These are phyloP conservation scores for Furcula furcula DNA, from an alignment of 2,888 invertebrate species.

Conservation along the genomic window DNA sequence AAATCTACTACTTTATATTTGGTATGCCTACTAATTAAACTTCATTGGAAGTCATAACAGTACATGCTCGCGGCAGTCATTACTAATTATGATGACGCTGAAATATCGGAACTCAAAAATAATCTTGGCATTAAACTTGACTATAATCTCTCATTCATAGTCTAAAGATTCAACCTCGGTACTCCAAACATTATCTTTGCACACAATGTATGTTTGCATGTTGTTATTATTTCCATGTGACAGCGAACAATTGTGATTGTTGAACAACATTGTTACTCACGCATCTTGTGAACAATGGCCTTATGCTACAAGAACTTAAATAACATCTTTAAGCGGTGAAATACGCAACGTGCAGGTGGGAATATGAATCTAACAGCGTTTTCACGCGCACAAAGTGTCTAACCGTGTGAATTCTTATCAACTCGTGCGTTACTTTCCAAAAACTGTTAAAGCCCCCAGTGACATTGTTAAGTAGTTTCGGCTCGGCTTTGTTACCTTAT, in stretches of 20 bases:
- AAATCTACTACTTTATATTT: too few relatives aligned
- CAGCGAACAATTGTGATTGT: constrained; percentile 24
- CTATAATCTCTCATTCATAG: too few relatives aligned
- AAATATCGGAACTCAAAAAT: too few relatives aligned
- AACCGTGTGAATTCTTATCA: constrained; percentile 42
- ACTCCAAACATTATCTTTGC: not conserved
- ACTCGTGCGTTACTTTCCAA: constrained; percentile 40
- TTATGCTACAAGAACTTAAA: constrained; percentile 28
- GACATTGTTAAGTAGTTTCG: constrained; percentile 14
- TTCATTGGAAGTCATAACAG: too few relatives aligned
- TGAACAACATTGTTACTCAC: constrained; percentile 27
- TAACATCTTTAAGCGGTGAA: constrained; percentile 24
- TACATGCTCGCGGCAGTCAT: too few relatives aligned
- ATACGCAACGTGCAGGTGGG: constrained; percentile 36
- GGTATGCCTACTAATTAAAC: too few relatives aligned
- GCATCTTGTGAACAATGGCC: constrained; percentile 30
- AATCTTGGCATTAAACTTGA: too few relatives aligned
- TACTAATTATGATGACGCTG: too few relatives aligned
- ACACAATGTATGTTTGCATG: not conserved
- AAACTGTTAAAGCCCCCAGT: constrained; percentile 12
- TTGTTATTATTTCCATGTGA: constrained; percentile 17
- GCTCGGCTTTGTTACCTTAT: constrained; percentile 47
- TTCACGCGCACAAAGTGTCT: constrained; percentile 40
- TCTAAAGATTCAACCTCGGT: too few relatives aligned
- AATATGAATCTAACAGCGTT: constrained; percentile 36